phyloP scores from a whole-genome alignment of 2,113 vertebrate genomes.

The Perognathus longimembris region DNA sequence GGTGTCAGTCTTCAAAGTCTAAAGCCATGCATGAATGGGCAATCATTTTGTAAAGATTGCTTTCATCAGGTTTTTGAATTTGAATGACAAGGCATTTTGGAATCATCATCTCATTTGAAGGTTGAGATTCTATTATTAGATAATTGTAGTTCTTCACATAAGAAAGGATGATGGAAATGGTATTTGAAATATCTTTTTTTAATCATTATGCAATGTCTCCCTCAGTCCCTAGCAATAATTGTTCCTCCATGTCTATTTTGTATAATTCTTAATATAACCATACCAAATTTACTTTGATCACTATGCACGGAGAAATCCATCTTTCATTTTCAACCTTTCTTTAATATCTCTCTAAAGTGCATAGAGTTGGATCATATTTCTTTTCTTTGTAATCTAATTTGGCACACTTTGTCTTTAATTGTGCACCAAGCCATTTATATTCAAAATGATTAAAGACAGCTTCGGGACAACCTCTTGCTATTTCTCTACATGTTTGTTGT shows the following conservation, averaged over 20 bases:
- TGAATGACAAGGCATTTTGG: conserved; percentile 64
- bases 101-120: conserved; percentile 54
- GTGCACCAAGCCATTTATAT: not conserved
- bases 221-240: conserved; percentile 35
- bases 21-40: not conserved
- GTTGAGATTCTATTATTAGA: conserved; percentile 64
- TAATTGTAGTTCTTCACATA: conserved; percentile 59
- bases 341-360: not conserved
- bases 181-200: conserved; percentile 47
- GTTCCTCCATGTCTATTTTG: conserved; percentile 12
- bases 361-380: not conserved
- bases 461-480: not conserved
- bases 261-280: not conserved
- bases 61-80: conserved; percentile 48
- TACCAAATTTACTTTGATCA: not conserved
- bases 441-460: conserved; percentile 40
- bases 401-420: not conserved
- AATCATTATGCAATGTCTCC: conserved; percentile 16
- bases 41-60: not conserved
- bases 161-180: conserved; percentile 52
- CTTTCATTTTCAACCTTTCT: conserved; percentile 13
- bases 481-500: not conserved
- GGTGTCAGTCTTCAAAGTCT: conserved; percentile 42
- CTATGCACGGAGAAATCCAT: not conserved
- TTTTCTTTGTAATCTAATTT: too few relatives aligned